phyloP scores from a whole-genome alignment of 2,113 vertebrate species.

The Vulpes lagopus region DNA sequence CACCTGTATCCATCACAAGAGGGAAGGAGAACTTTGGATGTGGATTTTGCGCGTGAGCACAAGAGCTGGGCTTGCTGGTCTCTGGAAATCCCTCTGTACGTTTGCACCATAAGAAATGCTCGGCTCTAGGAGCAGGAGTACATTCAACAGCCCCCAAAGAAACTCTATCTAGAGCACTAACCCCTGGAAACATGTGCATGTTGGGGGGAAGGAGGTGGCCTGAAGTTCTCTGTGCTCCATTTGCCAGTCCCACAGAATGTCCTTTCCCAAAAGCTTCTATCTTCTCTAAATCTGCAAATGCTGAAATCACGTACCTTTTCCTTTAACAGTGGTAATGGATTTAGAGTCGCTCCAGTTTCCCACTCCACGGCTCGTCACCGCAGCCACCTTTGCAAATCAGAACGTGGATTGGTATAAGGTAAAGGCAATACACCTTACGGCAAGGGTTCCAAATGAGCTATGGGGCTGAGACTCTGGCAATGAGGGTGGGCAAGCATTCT shows the following conservation, averaged over 20 bases:
- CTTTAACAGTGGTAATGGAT: constrained; percentile 94
- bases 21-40: not conserved
- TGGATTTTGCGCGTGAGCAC: fast-evolving
- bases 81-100: not conserved
- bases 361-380: constrained; percentile 95
- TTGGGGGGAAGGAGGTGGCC: not conserved
- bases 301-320: constrained; percentile 85
- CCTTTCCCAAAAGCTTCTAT: not conserved
- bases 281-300: not conserved
- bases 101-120: not conserved
- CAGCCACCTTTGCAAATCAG: constrained; percentile 92
- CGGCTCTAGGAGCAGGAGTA: not conserved
- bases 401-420: constrained; percentile 75
- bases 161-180: not conserved
- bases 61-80: fast-evolving
- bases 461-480: not conserved
- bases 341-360: constrained; percentile 97
- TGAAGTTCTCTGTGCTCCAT: fast-evolving
- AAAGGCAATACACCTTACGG: not conserved
- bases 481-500: not conserved
- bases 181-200: not conserved
- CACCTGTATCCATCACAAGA: not conserved
- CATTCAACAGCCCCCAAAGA: not conserved
- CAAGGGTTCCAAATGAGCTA: not conserved
- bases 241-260: not conserved